phyloP scores from a whole-genome alignment of 1,140 invertebrate genomes.

The Saxidomus purpurata region DNA sequence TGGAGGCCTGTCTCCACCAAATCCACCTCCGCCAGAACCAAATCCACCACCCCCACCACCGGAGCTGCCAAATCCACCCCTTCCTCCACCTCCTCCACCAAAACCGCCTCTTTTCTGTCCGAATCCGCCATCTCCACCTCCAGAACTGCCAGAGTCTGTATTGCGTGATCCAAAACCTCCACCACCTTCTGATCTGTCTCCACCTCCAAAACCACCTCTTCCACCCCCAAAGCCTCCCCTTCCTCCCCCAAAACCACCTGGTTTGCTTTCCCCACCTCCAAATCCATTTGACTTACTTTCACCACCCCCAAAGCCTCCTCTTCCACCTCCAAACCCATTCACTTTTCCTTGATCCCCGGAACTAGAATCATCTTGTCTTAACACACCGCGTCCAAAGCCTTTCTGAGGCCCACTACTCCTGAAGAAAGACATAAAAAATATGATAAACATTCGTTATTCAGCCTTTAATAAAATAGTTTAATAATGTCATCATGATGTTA shows the following conservation, averaged over 20 bases:
- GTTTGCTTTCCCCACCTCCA: neutral
- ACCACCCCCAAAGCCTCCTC: conserved; percentile 48
- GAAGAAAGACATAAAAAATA: neutral
- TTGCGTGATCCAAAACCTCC: conserved; percentile 24
- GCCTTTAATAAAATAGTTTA: no score
- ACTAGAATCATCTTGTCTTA: conserved; percentile 21
- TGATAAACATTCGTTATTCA: no score
- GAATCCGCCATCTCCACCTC: conserved; percentile 52
- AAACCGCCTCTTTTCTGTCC: conserved; percentile 24
- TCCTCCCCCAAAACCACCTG: conserved; percentile 27
- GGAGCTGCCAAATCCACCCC: conserved; percentile 55
- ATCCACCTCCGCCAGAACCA: conserved; percentile 38
- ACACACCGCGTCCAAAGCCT: conserved; percentile 48
- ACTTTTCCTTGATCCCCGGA: conserved; percentile 5
- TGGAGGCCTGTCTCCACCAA: conserved; percentile 65
- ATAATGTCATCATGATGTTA: no score
- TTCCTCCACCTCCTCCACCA: conserved; percentile 27
- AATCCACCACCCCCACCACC: conserved; percentile 39
- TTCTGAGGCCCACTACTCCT: neutral
- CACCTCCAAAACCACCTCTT: neutral
- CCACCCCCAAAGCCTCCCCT: conserved; percentile 39
- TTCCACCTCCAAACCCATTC: conserved; percentile 46
- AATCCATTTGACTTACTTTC: conserved; percentile 43
- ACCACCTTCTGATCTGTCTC: neutral
- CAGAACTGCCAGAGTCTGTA: conserved; percentile 17